Percentiles rank a stretch among this genome's conserved stretches.
Evolutionary conservation across 2,888 invertebrate species (phyloP).

Genomic region (Troides oblongomaculatus): DNA sequence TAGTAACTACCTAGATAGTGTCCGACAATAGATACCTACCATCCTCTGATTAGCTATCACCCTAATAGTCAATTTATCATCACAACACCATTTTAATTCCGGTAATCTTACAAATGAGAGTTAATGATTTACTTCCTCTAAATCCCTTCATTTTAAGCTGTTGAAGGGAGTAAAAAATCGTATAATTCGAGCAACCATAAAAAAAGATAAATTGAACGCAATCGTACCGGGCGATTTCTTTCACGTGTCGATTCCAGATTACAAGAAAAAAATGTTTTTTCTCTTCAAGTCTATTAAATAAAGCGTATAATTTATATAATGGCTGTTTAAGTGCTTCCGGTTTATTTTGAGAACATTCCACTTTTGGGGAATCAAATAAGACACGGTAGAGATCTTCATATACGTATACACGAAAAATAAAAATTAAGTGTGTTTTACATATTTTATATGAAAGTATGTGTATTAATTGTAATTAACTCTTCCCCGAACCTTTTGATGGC

Average conservation of each 20-base stretch:
- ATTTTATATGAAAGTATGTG: too few relatives aligned
- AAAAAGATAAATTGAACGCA: conserved; percentile 16
- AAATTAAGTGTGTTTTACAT: too few relatives aligned
- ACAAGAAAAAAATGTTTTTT: conserved; percentile 1
- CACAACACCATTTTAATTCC: too few relatives aligned
- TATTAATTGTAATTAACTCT: too few relatives aligned
- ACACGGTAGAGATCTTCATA: too few relatives aligned
- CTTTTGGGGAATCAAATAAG: not conserved
- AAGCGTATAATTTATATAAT: conserved; percentile 10
- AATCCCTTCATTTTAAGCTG: not conserved
- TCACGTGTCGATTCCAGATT: conserved; percentile 16
- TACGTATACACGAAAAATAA: too few relatives aligned
- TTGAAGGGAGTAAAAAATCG: conserved; percentile 3
- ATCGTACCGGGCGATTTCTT: conserved; percentile 11
- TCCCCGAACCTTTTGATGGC: too few relatives aligned
- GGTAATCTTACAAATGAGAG: not conserved
- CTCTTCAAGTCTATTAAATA: conserved; percentile 4
- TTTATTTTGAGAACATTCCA: not conserved
- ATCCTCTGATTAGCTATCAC: too few relatives aligned
- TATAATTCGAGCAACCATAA: conserved; percentile 8
- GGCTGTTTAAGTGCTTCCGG: not conserved
- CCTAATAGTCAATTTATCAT: too few relatives aligned
- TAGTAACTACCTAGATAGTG: too few relatives aligned
- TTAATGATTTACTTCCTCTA: not conserved
- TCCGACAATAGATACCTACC: too few relatives aligned